Evolutionary conservation across 2,797 vertebrate genomes (phyloP), one percentile per base, ranked within the genome.

Genomic region (Tokudaia tokunoshimensis): DNA sequence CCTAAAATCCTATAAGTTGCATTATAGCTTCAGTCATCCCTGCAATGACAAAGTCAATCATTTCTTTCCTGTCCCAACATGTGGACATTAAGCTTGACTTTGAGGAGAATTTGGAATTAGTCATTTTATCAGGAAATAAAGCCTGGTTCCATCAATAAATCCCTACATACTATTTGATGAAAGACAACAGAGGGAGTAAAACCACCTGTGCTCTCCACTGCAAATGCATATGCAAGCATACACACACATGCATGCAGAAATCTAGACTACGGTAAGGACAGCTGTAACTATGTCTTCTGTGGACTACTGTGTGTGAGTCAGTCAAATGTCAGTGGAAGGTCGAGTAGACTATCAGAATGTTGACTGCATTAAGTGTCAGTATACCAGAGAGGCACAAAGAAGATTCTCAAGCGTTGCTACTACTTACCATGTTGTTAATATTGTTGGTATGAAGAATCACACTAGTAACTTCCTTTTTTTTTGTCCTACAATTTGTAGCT

Each of bases 161-260:
- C 41, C n/a, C 41, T 86, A 57, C 4, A 15, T 41, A n/a, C 9
- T 57, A 80, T 37, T n/a, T 79, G 37, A 74, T 31, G 13, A 75
- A 91, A 91, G 15, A 41, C n/a, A 59, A 67, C 47, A 63, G 65
- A 67, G 14, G 31, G 20, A 44, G 34, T 59, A 75, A 44, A 37
- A 57, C 55, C 17, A 50, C 41, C n/a, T 80, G 61, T 74, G 31
- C 11, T 95, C 37, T 96, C 63, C 13, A 47, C 22, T 67, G 57
- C 1, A 0, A 57, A 9, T 4, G 1, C 14, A 10, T 12, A 2
- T 3, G 0, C 13, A 20, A 4, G 5, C 26, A 6, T 4, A 14
- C 37, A 22, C 59, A 44, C 4, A 34, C 14, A 57, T 20, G 14
- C 1, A 1, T 31, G 29, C 10, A 8, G 31, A 89, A 80, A 63